Evolutionary conservation across 2,113 vertebrate species (phyloP).

Genomic region (Carassius gibelio): DNA sequence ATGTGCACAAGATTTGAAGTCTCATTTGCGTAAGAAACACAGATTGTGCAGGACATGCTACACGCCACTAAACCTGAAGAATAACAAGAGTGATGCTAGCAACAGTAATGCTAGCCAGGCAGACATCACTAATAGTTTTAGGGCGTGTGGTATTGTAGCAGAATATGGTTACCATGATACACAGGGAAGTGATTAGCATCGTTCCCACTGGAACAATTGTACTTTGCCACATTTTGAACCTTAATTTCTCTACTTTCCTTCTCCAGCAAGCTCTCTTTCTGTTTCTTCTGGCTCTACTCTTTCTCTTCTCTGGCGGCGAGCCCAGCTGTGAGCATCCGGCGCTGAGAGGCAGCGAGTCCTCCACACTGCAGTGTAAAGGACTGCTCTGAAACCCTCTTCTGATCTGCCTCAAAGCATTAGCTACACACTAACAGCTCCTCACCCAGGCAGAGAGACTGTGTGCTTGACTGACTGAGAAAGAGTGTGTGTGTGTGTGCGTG

Average conservation of each 20-base stretch:
- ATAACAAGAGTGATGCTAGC: neutral
- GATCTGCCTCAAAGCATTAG: constrained; percentile 75
- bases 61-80: neutral
- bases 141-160: neutral
- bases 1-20: neutral
- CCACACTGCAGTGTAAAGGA: constrained; percentile 62
- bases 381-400: constrained; percentile 68
- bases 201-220: constrained; percentile 25
- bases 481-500: neutral
- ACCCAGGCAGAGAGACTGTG: constrained; percentile 53
- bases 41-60: neutral
- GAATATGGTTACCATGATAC: constrained; percentile 11
- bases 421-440: constrained; percentile 65
- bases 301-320: neutral
- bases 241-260: neutral
- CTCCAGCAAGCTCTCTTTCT: constrained; percentile 21
- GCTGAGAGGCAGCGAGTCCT: constrained; percentile 59
- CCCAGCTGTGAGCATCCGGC: constrained; percentile 33
- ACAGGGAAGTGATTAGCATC: neutral
- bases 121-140: neutral
- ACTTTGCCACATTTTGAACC: constrained; percentile 16
- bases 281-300: constrained; percentile 22
- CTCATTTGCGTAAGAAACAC: neutral
- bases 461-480: neutral
- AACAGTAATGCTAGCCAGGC: neutral